phyloP scores from a whole-genome alignment of 1,140 invertebrate species.

The Eurytemora carolleeae region DNA sequence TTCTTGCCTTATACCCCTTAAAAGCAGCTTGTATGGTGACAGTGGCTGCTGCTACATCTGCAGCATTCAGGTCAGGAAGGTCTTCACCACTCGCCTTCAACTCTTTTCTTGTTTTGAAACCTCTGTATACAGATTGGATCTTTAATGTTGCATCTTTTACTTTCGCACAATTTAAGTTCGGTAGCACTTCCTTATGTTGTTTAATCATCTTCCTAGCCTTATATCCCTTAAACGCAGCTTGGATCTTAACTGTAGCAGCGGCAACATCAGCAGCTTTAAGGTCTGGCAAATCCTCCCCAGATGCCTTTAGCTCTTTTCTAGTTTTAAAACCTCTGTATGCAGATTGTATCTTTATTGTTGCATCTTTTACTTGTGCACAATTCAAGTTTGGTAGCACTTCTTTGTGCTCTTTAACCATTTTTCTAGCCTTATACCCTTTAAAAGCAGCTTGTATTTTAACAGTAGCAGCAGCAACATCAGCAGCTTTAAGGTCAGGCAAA shows the following conservation, averaged over 20 bases:
- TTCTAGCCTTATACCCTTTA: slow-evolving; percentile 5
- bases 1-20: slow-evolving; percentile 36
- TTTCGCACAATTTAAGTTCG: background rate
- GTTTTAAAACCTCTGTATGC: background rate
- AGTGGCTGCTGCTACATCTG: slow-evolving; percentile 32
- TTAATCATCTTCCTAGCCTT: slow-evolving; percentile 26
- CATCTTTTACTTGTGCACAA: background rate
- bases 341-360: background rate
- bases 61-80: background rate
- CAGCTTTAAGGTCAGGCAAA: slow-evolving; percentile 6
- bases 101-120: slow-evolving; percentile 10
- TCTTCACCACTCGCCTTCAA: background rate
- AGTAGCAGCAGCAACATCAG: slow-evolving; percentile 2
- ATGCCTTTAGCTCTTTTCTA: background rate
- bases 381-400: slow-evolving; percentile 5
- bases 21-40: slow-evolving; percentile 52
- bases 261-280: slow-evolving; percentile 1
- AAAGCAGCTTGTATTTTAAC: slow-evolving; percentile 4
- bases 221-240: slow-evolving; percentile 48
- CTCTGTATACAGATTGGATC: slow-evolving; percentile 14
- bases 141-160: slow-evolving; percentile 8
- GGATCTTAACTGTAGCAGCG: slow-evolving; percentile 46
- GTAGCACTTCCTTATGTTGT: background rate
- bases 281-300: slow-evolving; percentile 3
- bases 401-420: background rate